These are phyloP conservation scores for Bungarus multicinctus DNA, from an alignment of 2,113 vertebrate species.

Conservation along the genomic window DNA sequence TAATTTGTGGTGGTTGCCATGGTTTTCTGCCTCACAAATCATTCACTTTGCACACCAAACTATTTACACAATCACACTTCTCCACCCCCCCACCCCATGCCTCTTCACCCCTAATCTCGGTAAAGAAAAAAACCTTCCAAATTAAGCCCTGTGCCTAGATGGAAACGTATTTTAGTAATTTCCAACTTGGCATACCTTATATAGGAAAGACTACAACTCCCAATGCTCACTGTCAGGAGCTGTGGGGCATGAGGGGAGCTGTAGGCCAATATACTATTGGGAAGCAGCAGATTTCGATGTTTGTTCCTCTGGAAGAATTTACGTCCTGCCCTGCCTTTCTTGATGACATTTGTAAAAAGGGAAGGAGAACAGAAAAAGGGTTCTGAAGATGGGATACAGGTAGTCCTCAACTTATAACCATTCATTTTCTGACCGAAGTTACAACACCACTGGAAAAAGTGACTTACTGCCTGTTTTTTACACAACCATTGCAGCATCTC, in stretches of 20 bases:
- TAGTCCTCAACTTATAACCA: neutral
- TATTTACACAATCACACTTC: conserved; percentile 8
- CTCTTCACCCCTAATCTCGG: neutral
- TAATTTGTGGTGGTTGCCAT: neutral
- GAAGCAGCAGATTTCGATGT: neutral
- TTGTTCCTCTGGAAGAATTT: neutral
- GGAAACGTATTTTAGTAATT: neutral
- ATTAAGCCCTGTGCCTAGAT: neutral
- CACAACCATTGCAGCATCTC: neutral
- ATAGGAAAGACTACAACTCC: neutral
- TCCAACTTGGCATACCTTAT: neutral
- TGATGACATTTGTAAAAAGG: too few relatives aligned
- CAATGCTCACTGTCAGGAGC: neutral
- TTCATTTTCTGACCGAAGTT: neutral
- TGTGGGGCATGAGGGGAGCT: neutral
- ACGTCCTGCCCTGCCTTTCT: neutral
- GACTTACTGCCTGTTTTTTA: neutral
- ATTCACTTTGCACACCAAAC: neutral
- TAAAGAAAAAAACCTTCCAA: neutral
- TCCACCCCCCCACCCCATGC: too few relatives aligned
- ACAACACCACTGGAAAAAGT: neutral
- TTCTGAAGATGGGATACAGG: neutral
- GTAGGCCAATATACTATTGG: neutral
- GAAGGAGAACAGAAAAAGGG: neutral
- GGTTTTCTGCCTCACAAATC: neutral